Evolutionary conservation across 2,113 vertebrate genomes (phyloP).

Genomic region (Lepus europaeus): DNA sequence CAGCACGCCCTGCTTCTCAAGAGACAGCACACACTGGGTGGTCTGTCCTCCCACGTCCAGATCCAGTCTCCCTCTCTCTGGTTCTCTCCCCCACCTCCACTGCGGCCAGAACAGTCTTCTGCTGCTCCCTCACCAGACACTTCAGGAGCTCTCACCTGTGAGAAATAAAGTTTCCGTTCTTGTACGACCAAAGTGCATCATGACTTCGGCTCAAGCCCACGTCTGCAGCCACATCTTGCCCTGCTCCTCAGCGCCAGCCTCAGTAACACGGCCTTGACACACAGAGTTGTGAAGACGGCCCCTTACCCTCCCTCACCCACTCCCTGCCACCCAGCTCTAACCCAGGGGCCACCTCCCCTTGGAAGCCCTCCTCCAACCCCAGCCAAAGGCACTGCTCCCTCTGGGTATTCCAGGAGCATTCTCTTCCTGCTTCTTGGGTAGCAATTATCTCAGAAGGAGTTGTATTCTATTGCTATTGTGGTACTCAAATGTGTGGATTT

Average conservation of each 20-base stretch:
- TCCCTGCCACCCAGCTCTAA: background rate
- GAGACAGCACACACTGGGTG: background rate
- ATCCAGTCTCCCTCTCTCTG: background rate
- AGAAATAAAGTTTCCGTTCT: background rate
- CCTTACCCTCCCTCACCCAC: background rate
- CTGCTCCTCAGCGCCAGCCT: fast-evolving
- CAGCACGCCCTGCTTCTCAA: background rate
- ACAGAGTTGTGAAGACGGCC: fast-evolving
- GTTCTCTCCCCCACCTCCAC: no score
- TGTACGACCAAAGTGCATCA: background rate
- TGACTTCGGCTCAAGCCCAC: background rate
- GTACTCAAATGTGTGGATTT: no score
- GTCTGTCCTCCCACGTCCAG: background rate
- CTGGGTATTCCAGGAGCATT: background rate
- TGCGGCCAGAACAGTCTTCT: no score
- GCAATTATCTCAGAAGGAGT: background rate
- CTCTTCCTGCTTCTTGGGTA: background rate
- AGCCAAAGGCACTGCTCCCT: background rate
- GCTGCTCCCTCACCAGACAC: background rate
- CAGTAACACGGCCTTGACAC: background rate
- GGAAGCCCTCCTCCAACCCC: background rate
- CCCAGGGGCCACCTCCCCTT: background rate
- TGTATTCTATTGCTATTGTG: background rate
- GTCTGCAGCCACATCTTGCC: background rate
- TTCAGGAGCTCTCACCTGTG: background rate